These are phyloP conservation scores for Ethmia dodecea DNA, from an alignment of 2,888 invertebrate genomes.

Conservation along the genomic window DNA sequence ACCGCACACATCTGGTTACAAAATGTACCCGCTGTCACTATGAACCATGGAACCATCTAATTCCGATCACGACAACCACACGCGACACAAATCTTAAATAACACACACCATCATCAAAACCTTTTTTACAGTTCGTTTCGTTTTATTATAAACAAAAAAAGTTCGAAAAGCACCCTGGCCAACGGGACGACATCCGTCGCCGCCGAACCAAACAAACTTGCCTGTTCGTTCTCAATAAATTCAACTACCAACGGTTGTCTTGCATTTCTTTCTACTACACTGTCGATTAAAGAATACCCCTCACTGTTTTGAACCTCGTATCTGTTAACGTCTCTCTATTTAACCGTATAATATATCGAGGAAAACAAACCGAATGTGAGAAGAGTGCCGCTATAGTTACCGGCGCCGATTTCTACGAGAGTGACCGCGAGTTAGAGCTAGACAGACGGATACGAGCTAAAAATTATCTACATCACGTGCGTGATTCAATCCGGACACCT, in stretches of 20 bases:
- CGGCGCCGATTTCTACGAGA: constrained; percentile 20
- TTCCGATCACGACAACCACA: constrained; percentile 37
- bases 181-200: constrained; percentile 52
- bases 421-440: constrained; percentile 25
- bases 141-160: constrained; percentile 36
- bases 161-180: constrained; percentile 39
- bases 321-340: constrained; percentile 25
- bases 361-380: constrained; percentile 37
- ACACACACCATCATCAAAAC: constrained; percentile 48
- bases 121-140: constrained; percentile 44
- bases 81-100: constrained; percentile 30
- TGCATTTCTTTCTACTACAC: constrained; percentile 49
- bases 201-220: constrained; percentile 27
- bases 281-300: constrained; percentile 37
- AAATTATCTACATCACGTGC: constrained; percentile 40
- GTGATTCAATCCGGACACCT: constrained; percentile 25
- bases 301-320: constrained; percentile 18
- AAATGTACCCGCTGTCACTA: constrained; percentile 1
- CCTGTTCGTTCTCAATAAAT: constrained; percentile 9
- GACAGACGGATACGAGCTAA: constrained; percentile 29
- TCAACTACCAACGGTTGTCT: constrained; percentile 37
- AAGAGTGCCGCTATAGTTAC: constrained; percentile 30
- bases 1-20: constrained; percentile 30
- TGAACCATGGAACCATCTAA: constrained; percentile 14
- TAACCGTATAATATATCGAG: constrained; percentile 35